phyloP scores from a whole-genome alignment of 1,140 invertebrate species.

The Cylas formicarius region DNA sequence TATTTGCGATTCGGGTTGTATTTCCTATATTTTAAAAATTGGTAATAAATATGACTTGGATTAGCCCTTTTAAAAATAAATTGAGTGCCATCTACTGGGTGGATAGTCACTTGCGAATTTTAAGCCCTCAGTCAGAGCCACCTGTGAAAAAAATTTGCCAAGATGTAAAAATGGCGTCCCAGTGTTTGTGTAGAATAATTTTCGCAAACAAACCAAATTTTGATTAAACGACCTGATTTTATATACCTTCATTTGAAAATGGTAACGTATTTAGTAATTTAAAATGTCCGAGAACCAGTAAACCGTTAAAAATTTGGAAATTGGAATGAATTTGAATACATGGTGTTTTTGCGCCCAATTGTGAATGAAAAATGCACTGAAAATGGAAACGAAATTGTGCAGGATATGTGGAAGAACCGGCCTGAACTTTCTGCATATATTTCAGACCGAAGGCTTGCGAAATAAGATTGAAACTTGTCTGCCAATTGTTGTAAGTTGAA shows the following conservation, averaged over 20 bases:
- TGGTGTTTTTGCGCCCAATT: slow-evolving; percentile 1
- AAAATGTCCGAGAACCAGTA: slow-evolving; percentile 3
- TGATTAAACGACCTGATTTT: neutral
- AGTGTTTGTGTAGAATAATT: slow-evolving; percentile 20
- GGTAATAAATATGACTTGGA: too few relatives aligned
- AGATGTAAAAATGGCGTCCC: slow-evolving; percentile 23
- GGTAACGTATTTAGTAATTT: slow-evolving; percentile 2
- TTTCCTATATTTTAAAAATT: too few relatives aligned
- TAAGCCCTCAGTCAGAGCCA: too few relatives aligned
- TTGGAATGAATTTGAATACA: neutral
- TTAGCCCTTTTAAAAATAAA: too few relatives aligned
- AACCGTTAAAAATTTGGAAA: slow-evolving; percentile 3
- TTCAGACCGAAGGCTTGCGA: slow-evolving; percentile 37
- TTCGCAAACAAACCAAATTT: slow-evolving; percentile 6
- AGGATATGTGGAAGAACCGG: slow-evolving; percentile 34
- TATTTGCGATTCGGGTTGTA: too few relatives aligned
- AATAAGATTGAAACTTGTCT: slow-evolving; percentile 41
- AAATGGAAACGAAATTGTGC: slow-evolving; percentile 37
- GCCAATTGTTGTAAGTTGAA: slow-evolving; percentile 36
- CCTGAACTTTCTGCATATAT: slow-evolving; percentile 32
- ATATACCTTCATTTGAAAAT: neutral
- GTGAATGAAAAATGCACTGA: slow-evolving; percentile 10
- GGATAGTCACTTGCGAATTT: neutral
- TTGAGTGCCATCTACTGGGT: slow-evolving; percentile 5
- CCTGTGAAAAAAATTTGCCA: slow-evolving; percentile 10